These are phyloP conservation scores for Druon quercuslanigerum DNA, from an alignment of 1,140 invertebrate species.

Conservation along the genomic window DNA sequence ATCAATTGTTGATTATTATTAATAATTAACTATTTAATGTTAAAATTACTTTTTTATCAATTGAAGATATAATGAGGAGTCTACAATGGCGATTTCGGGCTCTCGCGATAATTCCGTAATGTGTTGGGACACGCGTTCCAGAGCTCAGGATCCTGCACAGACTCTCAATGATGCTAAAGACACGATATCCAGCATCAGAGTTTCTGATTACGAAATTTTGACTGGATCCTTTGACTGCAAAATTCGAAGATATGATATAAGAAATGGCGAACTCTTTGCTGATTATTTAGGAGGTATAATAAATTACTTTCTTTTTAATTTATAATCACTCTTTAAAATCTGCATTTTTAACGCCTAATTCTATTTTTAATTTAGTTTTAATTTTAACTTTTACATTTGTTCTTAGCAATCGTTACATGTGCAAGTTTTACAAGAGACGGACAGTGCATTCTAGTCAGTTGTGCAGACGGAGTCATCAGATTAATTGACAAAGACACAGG, in stretches of 20 bases:
- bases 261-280: slow-evolving; percentile 87
- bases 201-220: slow-evolving; percentile 94
- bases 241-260: slow-evolving; percentile 92
- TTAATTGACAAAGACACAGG: slow-evolving; percentile 93
- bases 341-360: not conserved
- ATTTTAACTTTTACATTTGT: slow-evolving; percentile 16
- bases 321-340: not conserved
- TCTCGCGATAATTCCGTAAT: slow-evolving; percentile 93
- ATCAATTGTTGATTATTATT: too few relatives aligned
- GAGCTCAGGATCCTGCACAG: slow-evolving; percentile 86
- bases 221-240: slow-evolving; percentile 93
- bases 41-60: slow-evolving; percentile 1
- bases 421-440: slow-evolving; percentile 88
- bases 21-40: slow-evolving; percentile 1
- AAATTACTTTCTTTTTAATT: not conserved
- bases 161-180: slow-evolving; percentile 94
- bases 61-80: slow-evolving; percentile 93
- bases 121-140: slow-evolving; percentile 90
- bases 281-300: slow-evolving; percentile 88
- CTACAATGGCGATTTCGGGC: slow-evolving; percentile 91
- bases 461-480: slow-evolving; percentile 87
- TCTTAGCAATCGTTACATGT: slow-evolving; percentile 83
- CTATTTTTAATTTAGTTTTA: slow-evolving; percentile 8
- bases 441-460: slow-evolving; percentile 90
- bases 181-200: slow-evolving; percentile 89